These are phyloP conservation scores for Lochmaea capreae DNA, from an alignment of 2,888 invertebrate species.

Conservation along the genomic window DNA sequence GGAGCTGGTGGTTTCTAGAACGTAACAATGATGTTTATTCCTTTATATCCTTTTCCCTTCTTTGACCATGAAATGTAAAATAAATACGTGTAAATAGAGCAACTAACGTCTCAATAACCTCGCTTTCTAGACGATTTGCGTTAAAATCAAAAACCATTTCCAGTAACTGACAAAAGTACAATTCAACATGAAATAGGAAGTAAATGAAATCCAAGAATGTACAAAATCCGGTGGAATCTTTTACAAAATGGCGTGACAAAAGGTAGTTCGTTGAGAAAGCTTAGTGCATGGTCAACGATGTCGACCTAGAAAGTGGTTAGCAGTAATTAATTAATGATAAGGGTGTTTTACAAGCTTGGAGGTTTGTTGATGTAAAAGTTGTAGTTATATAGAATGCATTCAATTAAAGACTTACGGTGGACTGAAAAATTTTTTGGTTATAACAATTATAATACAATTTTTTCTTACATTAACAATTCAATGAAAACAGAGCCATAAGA, in stretches of 20 bases:
- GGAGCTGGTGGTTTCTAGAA: no score
- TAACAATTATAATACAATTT: no score
- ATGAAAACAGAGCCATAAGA: no score
- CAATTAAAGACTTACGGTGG: no score
- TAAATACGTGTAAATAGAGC: neutral
- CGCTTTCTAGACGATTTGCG: neutral
- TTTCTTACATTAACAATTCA: no score
- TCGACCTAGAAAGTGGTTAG: constrained; percentile 18
- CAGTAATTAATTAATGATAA: constrained; percentile 17
- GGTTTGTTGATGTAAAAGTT: neutral
- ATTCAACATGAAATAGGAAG: constrained; percentile 4
- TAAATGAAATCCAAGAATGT: neutral
- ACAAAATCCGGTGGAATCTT: constrained; percentile 17
- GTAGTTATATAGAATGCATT: neutral
- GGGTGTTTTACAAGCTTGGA: neutral
- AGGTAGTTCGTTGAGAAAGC: constrained; percentile 7
- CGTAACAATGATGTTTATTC: neutral
- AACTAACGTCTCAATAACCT: neutral
- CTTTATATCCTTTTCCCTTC: neutral
- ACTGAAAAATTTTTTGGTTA: no score
- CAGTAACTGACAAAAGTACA: constrained; percentile 10
- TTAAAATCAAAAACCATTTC: neutral
- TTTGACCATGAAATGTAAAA: neutral
- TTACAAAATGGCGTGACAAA: constrained; percentile 17
- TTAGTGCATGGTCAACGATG: constrained; percentile 20